Conservation (phyloP, 2,888 invertebrate species). For the Parapristionchus giblindavisi region DNA sequence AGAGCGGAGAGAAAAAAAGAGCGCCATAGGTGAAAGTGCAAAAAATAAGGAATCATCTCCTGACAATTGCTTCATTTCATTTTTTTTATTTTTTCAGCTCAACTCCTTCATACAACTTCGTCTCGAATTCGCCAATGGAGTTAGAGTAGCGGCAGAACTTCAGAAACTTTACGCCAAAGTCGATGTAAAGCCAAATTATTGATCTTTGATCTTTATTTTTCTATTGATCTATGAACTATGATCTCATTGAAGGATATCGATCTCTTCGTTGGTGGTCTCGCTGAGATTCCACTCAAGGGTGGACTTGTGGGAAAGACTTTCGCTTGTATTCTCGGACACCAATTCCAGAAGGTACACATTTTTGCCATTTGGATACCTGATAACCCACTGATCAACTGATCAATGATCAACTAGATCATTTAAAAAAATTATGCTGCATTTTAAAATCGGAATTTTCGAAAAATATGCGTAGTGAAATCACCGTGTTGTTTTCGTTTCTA, state of each 20-base stretch:
- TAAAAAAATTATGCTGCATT: background rate
- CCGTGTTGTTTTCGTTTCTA: too few species aligned
- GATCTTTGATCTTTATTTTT: background rate
- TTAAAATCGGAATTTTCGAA: background rate
- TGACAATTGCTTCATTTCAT: too few species aligned
- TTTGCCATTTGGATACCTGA: too few species aligned
- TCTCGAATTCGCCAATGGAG: background rate
- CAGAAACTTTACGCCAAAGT: slow-evolving; percentile 11
- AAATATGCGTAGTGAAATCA: too few species aligned
- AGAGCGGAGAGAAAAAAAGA: too few species aligned
- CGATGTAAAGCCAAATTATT: background rate
- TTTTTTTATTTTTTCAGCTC: background rate
- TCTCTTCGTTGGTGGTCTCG: slow-evolving; percentile 60
- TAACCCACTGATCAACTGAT: too few species aligned
- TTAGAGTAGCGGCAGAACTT: background rate
- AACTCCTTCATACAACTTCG: slow-evolving; percentile 24
- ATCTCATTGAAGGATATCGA: slow-evolving; percentile 59
- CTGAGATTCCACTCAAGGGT: slow-evolving; percentile 57
- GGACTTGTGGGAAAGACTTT: slow-evolving; percentile 62
- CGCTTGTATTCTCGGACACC: slow-evolving; percentile 59
- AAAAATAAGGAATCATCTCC: too few species aligned
- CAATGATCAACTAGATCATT: too few species aligned
- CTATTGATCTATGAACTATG: background rate
- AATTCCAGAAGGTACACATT: slow-evolving; percentile 57
- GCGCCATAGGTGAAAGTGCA: too few species aligned